Evolutionary conservation across 2,888 invertebrate genomes (phyloP).

Genomic region (Tridacna crocea): DNA sequence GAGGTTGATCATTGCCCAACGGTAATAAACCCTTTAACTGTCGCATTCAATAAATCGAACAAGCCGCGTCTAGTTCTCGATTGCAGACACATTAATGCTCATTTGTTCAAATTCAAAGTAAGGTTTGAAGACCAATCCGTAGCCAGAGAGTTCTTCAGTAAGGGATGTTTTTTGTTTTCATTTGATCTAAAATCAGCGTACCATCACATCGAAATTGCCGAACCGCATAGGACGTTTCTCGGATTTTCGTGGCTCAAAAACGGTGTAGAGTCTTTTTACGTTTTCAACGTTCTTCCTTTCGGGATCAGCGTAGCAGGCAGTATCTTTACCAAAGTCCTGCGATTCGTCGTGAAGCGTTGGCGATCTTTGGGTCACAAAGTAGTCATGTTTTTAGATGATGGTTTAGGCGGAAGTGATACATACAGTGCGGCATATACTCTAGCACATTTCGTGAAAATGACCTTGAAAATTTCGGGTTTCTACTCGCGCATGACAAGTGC

Average conservation of each 20-base stretch:
- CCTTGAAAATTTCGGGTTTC: slow-evolving; percentile 55
- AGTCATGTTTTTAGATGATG: slow-evolving; percentile 56
- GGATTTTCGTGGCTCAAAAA: slow-evolving; percentile 22
- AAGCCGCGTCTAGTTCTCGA: slow-evolving; percentile 40
- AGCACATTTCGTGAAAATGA: slow-evolving; percentile 27
- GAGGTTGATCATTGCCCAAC: slow-evolving; percentile 16
- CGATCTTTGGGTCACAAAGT: slow-evolving; percentile 42
- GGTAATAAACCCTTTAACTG: slow-evolving; percentile 39
- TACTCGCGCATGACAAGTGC: slow-evolving; percentile 60
- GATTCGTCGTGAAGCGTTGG: slow-evolving; percentile 41
- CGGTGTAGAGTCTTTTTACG: slow-evolving; percentile 30
- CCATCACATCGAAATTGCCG: slow-evolving; percentile 34
- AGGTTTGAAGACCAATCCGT: slow-evolving; percentile 46
- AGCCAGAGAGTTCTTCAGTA: too few species aligned
- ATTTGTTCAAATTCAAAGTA: slow-evolving; percentile 45
- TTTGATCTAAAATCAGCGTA: slow-evolving; percentile 38
- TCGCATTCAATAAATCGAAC: too few species aligned
- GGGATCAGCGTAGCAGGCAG: slow-evolving; percentile 50
- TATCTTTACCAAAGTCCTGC: slow-evolving; percentile 52
- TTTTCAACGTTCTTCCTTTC: slow-evolving; percentile 54
- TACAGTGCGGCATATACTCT: slow-evolving; percentile 16
- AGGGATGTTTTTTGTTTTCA: too few species aligned
- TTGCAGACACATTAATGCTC: slow-evolving; percentile 42
- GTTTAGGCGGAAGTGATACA: slow-evolving; percentile 33
- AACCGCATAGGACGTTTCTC: slow-evolving; percentile 21